phyloP scores from a whole-genome alignment of 1,140 invertebrate genomes.

The Drosophila watanabei region DNA sequence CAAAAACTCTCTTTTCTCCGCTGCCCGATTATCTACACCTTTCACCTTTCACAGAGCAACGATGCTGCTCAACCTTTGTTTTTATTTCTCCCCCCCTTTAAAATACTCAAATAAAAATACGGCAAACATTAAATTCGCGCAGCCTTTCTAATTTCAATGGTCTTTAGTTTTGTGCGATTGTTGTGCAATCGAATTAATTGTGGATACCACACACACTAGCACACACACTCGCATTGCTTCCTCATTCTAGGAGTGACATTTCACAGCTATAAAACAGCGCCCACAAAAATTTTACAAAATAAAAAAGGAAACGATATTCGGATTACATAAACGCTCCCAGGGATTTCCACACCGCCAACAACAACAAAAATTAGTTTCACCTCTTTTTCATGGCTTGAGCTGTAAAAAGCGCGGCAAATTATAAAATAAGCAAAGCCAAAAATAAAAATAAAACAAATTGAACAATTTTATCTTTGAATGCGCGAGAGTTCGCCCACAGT shows the following conservation, averaged over 20 bases:
- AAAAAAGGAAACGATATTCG: conserved; percentile 31
- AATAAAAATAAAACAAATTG: conserved; percentile 28
- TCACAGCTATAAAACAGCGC: conserved; percentile 27
- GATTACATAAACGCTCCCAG: conserved; percentile 48
- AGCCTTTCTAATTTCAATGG: conserved; percentile 84
- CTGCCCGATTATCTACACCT: conserved; percentile 78
- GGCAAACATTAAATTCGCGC: conserved; percentile 52
- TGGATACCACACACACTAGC: conserved; percentile 33
- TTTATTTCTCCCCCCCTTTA: conserved; percentile 34
- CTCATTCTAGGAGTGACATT: conserved; percentile 47
- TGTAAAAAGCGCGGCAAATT: conserved; percentile 80
- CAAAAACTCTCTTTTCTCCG: conserved; percentile 71
- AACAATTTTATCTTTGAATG: conserved; percentile 52
- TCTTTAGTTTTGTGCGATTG: conserved; percentile 44
- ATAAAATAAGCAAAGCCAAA: conserved; percentile 65
- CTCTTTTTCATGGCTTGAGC: conserved; percentile 75
- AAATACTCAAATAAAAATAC: conserved; percentile 21
- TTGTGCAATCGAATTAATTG: conserved; percentile 79
- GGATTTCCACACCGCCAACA: conserved; percentile 50
- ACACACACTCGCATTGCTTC: conserved; percentile 25
- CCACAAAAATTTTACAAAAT: conserved; percentile 28
- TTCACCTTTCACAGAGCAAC: conserved; percentile 79
- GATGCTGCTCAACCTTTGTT: conserved; percentile 64
- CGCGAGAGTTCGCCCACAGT: conserved; percentile 65
- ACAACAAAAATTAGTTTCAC: conserved; percentile 76